These are phyloP conservation scores for Platyura marginata DNA, from an alignment of 1,140 invertebrate species.

Conservation along the genomic window DNA sequence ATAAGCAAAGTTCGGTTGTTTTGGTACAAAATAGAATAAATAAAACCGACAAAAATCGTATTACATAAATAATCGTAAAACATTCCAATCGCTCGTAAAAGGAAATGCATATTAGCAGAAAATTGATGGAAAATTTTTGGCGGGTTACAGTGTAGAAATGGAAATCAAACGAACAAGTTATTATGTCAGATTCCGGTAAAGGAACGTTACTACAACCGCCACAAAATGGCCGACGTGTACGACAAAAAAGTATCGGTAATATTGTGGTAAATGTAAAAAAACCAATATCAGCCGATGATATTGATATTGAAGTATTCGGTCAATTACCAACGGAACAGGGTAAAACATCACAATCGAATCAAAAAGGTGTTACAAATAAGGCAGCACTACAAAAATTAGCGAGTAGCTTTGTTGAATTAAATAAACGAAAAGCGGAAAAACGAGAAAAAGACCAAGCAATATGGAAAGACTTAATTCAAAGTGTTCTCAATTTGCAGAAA, in stretches of 20 bases:
- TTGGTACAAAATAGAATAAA: no score
- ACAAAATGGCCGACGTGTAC: neutral
- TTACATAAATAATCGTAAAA: no score
- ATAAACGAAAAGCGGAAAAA: conserved; percentile 31
- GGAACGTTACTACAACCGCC: neutral
- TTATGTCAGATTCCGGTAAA: neutral
- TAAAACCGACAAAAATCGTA: no score
- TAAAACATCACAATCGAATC: neutral
- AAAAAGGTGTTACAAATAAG: conserved; percentile 7
- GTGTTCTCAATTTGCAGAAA: conserved; percentile 43
- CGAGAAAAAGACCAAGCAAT: conserved; percentile 14
- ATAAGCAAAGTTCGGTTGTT: conserved; percentile 4
- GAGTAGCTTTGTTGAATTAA: conserved; percentile 32
- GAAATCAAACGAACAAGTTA: neutral
- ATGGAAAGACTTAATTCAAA: conserved; percentile 30
- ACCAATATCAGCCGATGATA: neutral
- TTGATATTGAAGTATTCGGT: neutral
- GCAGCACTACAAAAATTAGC: conserved; percentile 25
- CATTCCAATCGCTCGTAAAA: no score
- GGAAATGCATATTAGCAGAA: no score
- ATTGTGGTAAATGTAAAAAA: neutral
- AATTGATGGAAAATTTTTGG: no score
- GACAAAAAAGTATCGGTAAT: neutral
- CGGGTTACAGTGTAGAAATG: neutral
- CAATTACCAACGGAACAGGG: neutral